Conservation (phyloP, 2,113 vertebrate species). For the Galemys pyrenaicus region DNA sequence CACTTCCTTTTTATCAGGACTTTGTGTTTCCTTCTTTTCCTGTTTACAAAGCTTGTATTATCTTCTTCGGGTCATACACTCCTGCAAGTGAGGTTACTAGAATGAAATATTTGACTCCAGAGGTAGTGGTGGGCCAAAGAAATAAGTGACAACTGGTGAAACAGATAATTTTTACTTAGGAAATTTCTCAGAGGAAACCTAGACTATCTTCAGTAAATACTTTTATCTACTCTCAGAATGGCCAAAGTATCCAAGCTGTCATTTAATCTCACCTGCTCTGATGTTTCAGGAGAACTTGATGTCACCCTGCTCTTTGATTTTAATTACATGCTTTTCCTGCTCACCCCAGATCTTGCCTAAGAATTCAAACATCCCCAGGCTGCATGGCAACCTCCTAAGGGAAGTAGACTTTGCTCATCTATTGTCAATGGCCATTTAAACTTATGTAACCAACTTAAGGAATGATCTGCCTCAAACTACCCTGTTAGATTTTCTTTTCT, state of each 20-base stretch:
- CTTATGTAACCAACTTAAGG: neutral
- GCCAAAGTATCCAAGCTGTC: neutral
- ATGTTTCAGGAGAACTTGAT: neutral
- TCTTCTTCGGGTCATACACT: neutral
- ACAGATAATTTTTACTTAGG: neutral
- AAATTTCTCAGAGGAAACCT: neutral
- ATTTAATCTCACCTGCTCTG: conserved; percentile 35
- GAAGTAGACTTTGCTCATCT: neutral
- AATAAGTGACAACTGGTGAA: neutral
- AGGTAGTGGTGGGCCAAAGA: neutral
- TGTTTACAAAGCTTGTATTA: neutral
- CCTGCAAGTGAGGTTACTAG: neutral
- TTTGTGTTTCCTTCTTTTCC: neutral
- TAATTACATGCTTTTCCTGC: conserved; percentile 17
- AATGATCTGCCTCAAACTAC: neutral
- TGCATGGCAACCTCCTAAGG: neutral
- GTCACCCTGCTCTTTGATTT: neutral
- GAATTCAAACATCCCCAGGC: neutral
- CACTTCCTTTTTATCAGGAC: neutral
- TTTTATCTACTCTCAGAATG: neutral
- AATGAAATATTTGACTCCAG: neutral
- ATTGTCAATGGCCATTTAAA: neutral
- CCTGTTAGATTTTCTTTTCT: neutral
- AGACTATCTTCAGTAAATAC: neutral
- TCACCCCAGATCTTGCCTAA: neutral